Evolutionary conservation across 2,113 vertebrate genomes (phyloP).

Genomic region (Lota lota): DNA sequence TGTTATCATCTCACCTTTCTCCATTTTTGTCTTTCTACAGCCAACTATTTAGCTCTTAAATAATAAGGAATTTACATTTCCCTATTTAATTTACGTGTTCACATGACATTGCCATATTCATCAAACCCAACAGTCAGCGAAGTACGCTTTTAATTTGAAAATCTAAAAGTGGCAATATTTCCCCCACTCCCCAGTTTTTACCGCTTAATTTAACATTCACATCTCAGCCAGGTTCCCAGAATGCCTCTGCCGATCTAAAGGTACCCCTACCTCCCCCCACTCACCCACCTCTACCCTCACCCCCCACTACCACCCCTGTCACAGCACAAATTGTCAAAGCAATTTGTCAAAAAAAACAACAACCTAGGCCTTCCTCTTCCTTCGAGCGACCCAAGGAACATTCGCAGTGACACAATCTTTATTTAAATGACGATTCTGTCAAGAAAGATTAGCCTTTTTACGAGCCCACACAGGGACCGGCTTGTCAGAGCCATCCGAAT

Average conservation of each 20-base stretch:
- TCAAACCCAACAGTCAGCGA: too few relatives aligned
- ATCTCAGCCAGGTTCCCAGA: neutral
- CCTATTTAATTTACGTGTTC: too few relatives aligned
- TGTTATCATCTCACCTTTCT: too few relatives aligned
- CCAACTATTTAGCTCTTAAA: too few relatives aligned
- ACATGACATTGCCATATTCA: too few relatives aligned
- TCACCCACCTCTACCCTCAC: conserved; percentile 20
- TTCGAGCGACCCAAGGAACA: conserved; percentile 31
- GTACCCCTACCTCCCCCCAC: neutral
- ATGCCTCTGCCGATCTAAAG: neutral
- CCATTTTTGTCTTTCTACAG: too few relatives aligned
- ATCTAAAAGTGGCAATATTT: too few relatives aligned
- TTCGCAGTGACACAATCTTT: conserved; percentile 54
- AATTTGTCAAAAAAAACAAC: conserved; percentile 28
- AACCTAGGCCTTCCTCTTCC: conserved; percentile 43
- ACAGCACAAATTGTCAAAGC: conserved; percentile 57
- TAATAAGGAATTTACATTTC: too few relatives aligned
- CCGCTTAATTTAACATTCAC: too few relatives aligned
- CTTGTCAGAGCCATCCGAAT: conserved; percentile 38
- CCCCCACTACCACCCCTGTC: conserved; percentile 24
- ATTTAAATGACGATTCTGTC: conserved; percentile 66
- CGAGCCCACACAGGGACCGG: conserved; percentile 54
- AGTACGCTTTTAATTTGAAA: too few relatives aligned
- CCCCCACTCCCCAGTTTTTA: too few relatives aligned
- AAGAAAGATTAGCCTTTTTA: conserved; percentile 57